A percentile compares a stretch with the other conserved stretches of the same genome.
Evolutionary conservation across 2,888 invertebrate species (phyloP).

Genomic region (Megastigmus dorsalis): DNA sequence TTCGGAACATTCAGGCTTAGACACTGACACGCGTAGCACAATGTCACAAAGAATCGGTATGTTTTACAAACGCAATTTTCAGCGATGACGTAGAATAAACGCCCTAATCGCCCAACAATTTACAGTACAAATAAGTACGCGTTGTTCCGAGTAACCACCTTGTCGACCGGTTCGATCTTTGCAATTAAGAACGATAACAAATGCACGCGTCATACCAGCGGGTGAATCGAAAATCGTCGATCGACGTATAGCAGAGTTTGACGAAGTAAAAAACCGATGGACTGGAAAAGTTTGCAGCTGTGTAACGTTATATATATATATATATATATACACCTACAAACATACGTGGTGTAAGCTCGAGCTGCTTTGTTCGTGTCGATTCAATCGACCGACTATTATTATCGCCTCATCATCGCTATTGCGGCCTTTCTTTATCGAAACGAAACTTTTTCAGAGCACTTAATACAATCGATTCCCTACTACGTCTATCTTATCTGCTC

Average conservation of each 20-base stretch:
- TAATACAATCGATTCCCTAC: constrained; percentile 21
- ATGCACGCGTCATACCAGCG: neutral
- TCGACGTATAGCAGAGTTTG: neutral
- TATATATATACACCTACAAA: no score
- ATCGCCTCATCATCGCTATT: constrained; percentile 40
- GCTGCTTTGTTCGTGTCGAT: constrained; percentile 23
- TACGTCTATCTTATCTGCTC: constrained; percentile 18
- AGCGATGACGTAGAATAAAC: neutral
- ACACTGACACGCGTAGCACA: no score
- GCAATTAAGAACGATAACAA: constrained; percentile 11
- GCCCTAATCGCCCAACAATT: constrained; percentile 4
- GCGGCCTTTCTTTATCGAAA: constrained; percentile 23
- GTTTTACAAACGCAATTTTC: neutral
- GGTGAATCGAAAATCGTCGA: constrained; percentile 22
- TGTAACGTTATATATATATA: no score
- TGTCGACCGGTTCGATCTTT: neutral
- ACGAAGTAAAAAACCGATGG: constrained; percentile 1
- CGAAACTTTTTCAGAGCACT: constrained; percentile 21
- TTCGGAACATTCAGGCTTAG: no score
- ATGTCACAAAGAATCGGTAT: no score
- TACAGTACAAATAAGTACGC: neutral
- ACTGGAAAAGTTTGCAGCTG: constrained; percentile 28
- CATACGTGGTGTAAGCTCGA: neutral
- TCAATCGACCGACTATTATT: constrained; percentile 38
- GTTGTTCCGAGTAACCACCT: constrained; percentile 1